Evolutionary conservation across 1,140 invertebrate genomes (phyloP), one percentile per base, ranked within the genome.

Genomic region (Papilio polyxenes): DNA sequence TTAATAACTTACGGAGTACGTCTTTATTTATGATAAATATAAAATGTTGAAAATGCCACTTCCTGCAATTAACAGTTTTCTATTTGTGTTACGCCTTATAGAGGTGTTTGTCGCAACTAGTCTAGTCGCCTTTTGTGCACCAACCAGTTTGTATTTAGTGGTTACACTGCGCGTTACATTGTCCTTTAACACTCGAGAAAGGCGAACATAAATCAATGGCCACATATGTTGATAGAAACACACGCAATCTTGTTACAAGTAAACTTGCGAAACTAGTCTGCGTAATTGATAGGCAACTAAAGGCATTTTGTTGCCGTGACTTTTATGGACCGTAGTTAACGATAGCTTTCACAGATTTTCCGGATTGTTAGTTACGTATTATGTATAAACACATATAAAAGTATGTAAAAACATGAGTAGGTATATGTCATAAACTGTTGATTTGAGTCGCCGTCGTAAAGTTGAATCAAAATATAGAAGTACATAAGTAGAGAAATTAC

Each of bases 141-240:
- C 44, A 82, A 85, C 84, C 84, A 85, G 84, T 85, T 83, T 82
- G 81, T 44, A 44, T 75, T 75, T 82, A 85, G 81, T 83, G 17
- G 75, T 82, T 85, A 81, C 80, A 83, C 75, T n/a, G 40, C 17
- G 20, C 10, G 56, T 59, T 53, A 77, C 48, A 69, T 80, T 80
- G 78, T 80, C 78, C 78, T 80, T 44, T 69, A 59, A 62, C 77
- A 59, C 51, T 53, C 44, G 53, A 15, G 76, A 79, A 80, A 80
- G 78, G 56, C n/a, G n/a, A 65, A 44, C 17, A 80, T 80, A 80
- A 80, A 80, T 80, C 78, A 80, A 80, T 69, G 62, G n/a, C 37
- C 53, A 78, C 49, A 77, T 77, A 56, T 48, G 78, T 69, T 48
- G 44, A 80, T 80, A 65, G 78, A 80, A 80, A 65, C 62, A 65